phyloP scores from a whole-genome alignment of 1,140 invertebrate genomes.

The Drosophila insularis region DNA sequence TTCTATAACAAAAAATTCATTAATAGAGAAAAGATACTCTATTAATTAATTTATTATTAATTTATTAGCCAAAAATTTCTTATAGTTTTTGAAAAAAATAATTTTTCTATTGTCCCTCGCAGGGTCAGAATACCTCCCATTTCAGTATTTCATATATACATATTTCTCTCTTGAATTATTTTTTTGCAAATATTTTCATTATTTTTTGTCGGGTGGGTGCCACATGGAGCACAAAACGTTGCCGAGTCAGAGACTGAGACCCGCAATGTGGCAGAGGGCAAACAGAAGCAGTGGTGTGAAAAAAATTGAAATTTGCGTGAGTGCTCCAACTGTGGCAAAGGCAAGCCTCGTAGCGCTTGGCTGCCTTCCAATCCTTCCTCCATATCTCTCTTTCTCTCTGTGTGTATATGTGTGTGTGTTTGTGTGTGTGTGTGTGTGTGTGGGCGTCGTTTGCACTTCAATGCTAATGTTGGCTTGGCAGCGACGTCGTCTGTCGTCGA shows the following conservation, averaged over 20 bases:
- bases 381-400: slow-evolving; percentile 20
- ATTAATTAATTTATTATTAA: no score
- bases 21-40: no score
- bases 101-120: no score
- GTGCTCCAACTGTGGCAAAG: slow-evolving; percentile 74
- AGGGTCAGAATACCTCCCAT: no score
- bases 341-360: slow-evolving; percentile 34
- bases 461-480: slow-evolving; percentile 81
- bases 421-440: slow-evolving; percentile 60
- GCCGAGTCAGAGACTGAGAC: slow-evolving; percentile 1
- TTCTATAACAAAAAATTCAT: no score
- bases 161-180: no score
- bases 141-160: no score
- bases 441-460: slow-evolving; percentile 81
- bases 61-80: no score
- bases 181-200: background rate
- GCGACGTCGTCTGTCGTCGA: slow-evolving; percentile 78
- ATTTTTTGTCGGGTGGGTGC: slow-evolving; percentile 39
- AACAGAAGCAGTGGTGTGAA: slow-evolving; percentile 78
- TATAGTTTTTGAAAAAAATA: no score
- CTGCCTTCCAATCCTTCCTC: slow-evolving; percentile 49
- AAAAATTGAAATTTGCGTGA: slow-evolving; percentile 82
- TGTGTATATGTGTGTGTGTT: slow-evolving; percentile 26
- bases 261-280: slow-evolving; percentile 75
- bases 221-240: slow-evolving; percentile 14